A percentile compares a stretch with the other conserved stretches of the same genome.
phyloP scores from a whole-genome alignment of 1,140 invertebrate genomes.

The Rhopalosiphum maidis region DNA sequence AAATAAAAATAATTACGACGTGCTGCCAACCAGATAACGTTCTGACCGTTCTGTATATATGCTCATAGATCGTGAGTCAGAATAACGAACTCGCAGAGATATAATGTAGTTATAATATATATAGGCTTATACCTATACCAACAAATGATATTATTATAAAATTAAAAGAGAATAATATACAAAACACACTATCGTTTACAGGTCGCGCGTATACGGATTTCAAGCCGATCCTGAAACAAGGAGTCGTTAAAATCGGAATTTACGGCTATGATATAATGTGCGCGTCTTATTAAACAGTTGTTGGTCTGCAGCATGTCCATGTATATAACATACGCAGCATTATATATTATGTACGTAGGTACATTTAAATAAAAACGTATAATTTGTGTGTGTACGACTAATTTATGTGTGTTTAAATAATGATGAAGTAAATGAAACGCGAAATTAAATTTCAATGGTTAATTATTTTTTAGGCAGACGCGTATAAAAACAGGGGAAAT shows the following conservation, averaged over 20 bases:
- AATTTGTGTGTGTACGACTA: too few relatives aligned
- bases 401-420: not conserved
- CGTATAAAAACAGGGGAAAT: not conserved
- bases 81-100: not conserved
- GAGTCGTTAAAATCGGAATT: constrained; percentile 22
- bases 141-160: not conserved
- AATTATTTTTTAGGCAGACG: not conserved
- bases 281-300: not conserved
- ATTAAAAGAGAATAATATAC: not conserved
- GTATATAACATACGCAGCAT: not conserved
- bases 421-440: not conserved
- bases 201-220: not conserved
- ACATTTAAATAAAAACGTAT: not conserved
- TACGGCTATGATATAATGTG: not conserved
- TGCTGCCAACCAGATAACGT: not conserved
- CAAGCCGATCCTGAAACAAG: not conserved
- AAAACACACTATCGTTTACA: not conserved
- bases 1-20: not conserved
- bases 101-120: not conserved
- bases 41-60: not conserved
- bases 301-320: not conserved
- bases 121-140: not conserved
- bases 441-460: constrained; percentile 1
- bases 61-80: not conserved
- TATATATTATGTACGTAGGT: not conserved